Evolutionary conservation across 2,797 vertebrate species (phyloP), one percentile per base, ranked within the genome.

Genomic region (Octomys mimax): DNA sequence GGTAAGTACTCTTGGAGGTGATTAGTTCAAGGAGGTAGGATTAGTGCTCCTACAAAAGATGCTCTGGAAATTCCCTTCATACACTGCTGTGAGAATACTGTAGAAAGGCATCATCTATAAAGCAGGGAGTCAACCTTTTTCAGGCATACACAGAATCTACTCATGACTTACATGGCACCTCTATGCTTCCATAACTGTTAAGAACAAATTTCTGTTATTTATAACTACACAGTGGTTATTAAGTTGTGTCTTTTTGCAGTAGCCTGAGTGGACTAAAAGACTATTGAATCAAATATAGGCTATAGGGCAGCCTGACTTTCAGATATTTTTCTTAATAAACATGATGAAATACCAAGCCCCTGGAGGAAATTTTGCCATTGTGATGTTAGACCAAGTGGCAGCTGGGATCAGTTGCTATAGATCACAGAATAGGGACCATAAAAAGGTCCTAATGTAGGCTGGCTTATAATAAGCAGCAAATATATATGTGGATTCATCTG

Each of bases 251-350:
- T 85, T 75, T n/a, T 31, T 33, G n/a, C n/a, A 59, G 61, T 62
- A 77, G 10, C 59, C 14, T 5, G 5, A 68, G 6, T 59, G 13
- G 31, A 49, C 73, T 79, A 82, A 90, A 62, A 81, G 16, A 80
- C 4, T 13, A 86, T 33, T 70, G 5, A 92, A 61, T 75, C 66
- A 92, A 89, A 92, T 31, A 26, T 39, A 94, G 71, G 84, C 73
- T 36, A 28, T 75, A 52, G 49, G 49, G 64, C 14, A 89, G 10
- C n/a, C 42, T 86, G 42, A 54, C 49, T 62, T 77, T 66, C 61
- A 81, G 14, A 24, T 54, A 49, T 86, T 87, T 12, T 90, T 92
- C 68, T 10, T 86, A 61, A 57, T 46, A 42, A 11, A 6, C 52
- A 77, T 28, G 28, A 81, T 57, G 68, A 86, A 92, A 68, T 84